Evolutionary conservation across 2,797 vertebrate genomes (phyloP).

Genomic region (Darevskia nairensis): DNA sequence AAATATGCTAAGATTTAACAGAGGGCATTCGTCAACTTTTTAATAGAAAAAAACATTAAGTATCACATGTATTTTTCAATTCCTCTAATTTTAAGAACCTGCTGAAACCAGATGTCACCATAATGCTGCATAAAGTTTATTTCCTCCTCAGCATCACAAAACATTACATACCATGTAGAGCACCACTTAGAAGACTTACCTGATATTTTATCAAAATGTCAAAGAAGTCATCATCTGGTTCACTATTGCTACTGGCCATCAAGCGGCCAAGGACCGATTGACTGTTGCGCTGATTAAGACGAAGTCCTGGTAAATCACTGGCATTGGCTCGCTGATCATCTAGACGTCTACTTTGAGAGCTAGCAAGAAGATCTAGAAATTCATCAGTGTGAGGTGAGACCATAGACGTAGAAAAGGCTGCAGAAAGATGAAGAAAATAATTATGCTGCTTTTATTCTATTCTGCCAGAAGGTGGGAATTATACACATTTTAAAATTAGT

Average conservation of each 20-base stretch:
- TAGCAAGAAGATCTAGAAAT: constrained; percentile 92
- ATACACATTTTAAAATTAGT: constrained; percentile 21
- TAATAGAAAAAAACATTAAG: background rate
- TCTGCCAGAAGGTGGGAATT: background rate
- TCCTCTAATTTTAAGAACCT: background rate
- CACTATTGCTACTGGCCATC: constrained; percentile 80
- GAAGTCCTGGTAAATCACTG: constrained; percentile 86
- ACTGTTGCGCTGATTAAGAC: constrained; percentile 78
- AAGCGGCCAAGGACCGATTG: constrained; percentile 85
- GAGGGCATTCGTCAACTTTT: background rate
- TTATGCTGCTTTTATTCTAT: background rate
- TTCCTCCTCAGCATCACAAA: background rate
- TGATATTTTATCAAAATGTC: constrained; percentile 95
- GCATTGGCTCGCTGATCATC: constrained; percentile 88
- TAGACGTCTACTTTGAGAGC: constrained; percentile 84
- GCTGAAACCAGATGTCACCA: background rate
- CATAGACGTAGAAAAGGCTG: constrained; percentile 82
- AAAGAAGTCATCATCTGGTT: constrained; percentile 94
- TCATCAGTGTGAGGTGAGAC: constrained; percentile 88
- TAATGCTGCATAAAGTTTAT: background rate
- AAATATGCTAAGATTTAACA: background rate
- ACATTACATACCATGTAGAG: background rate
- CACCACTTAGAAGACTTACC: constrained; percentile 71
- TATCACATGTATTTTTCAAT: background rate
- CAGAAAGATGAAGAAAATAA: background rate